phyloP scores from a whole-genome alignment of 2,113 vertebrate genomes.

The Saguinus imperator region DNA sequence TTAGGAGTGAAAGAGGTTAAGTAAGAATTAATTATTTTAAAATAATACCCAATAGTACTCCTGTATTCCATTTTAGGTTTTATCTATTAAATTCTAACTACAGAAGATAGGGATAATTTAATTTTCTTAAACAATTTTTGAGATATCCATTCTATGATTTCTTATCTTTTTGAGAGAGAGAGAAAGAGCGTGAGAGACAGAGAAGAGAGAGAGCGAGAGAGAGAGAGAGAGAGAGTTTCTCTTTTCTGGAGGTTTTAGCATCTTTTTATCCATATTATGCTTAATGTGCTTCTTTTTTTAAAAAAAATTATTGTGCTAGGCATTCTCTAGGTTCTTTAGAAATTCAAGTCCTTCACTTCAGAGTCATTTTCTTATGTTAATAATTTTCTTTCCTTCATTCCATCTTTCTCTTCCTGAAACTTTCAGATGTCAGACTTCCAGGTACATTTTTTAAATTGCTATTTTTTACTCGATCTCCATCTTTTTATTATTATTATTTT shows the following conservation, averaged over 20 bases:
- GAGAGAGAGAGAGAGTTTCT: fast-evolving
- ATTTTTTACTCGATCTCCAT: neutral
- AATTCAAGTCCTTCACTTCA: neutral
- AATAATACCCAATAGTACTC: neutral
- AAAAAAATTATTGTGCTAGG: neutral
- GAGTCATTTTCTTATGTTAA: neutral
- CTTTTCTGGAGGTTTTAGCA: neutral
- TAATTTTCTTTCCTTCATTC: neutral
- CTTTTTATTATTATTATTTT: neutral
- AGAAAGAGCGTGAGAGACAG: too few species aligned
- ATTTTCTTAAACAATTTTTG: neutral
- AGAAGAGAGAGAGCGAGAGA: fast-evolving
- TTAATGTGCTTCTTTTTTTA: neutral
- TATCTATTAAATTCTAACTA: neutral
- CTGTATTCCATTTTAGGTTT: neutral
- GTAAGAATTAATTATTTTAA: neutral
- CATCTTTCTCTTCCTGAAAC: neutral
- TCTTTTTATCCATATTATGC: neutral
- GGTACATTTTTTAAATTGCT: neutral
- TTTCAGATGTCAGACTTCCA: neutral
- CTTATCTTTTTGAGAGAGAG: neutral
- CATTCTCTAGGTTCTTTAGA: neutral
- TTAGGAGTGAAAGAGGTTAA: neutral
- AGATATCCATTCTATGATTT: neutral
- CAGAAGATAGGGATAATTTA: neutral